Evolutionary conservation across 2,888 invertebrate genomes (phyloP), one percentile per base, ranked within the genome.

Genomic region (Ochlodes sylvanus): DNA sequence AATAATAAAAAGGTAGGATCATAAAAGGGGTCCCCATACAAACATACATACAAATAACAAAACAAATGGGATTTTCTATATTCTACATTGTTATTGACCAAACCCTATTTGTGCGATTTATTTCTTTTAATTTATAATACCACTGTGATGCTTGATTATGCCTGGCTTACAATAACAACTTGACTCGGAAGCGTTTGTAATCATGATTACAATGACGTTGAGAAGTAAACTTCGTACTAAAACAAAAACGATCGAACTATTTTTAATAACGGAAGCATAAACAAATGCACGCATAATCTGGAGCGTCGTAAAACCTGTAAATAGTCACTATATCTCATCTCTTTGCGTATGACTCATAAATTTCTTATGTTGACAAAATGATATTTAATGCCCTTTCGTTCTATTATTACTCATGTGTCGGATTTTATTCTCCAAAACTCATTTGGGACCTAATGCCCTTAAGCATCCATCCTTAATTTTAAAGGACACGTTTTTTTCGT

Each of bases 321-420:
- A 87, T 89, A 84, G 78, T 78, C 68, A 71, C 72, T 82, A 83
- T 85, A 83, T 80, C 78, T 85, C 86, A 85, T 86, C 79, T 77
- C 77, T 77, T 82, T 55, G 82, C 83, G 87, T 82, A 84, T 69
- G 70, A 80, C 75, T 77, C 81, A 87, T 91, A 91, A 91, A 89
- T 91, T 84, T 87, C 78, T 79, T 77, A 83, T 83, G 86, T 84
- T 90, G 92, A 92, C 92, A 92, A 92, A 92, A 89, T 87, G 86
- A 84, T 89, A 85, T 90, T 90, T 90, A 91, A 92, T 90, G 86
- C 83, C 80, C 80, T 76, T 80, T 72, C 85, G 77, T 82, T 67
- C 79, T 77, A 80, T 85, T 82, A 78, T 81, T 81, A 81, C 80
- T 77, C 79, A 80, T 83, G 85, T 84, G 85, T 80, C 79, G 79